Conservation (phyloP, 2,113 vertebrate genomes). For the Odontophorus gujanensis region DNA sequence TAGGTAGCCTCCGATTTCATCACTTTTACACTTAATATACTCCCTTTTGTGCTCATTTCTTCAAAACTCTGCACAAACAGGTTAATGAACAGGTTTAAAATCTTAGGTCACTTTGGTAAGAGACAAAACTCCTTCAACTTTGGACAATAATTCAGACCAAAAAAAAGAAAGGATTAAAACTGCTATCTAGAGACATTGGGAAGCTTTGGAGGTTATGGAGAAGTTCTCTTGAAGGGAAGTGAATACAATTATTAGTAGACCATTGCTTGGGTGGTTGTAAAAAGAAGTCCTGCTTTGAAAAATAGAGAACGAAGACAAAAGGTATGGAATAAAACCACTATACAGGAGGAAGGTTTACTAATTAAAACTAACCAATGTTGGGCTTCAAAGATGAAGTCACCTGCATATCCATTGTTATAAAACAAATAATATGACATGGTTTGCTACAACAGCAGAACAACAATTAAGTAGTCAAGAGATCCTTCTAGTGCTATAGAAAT, state of each 20-base stretch:
- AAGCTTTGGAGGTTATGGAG: neutral
- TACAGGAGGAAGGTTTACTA: neutral
- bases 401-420: neutral
- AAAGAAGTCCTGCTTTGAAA: neutral
- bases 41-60: neutral
- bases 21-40: neutral
- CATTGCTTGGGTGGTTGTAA: neutral
- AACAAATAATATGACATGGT: accelerated
- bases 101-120: neutral
- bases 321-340: neutral
- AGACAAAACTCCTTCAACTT: neutral
- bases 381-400: neutral
- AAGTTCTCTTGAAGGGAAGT: neutral
- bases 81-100: neutral
- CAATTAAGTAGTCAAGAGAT: neutral
- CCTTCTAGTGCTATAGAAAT: neutral
- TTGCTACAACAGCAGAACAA: neutral
- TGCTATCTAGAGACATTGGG: neutral
- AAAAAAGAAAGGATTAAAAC: neutral
- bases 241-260: neutral
- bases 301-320: neutral
- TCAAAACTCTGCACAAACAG: neutral
- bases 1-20: neutral
- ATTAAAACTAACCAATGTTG: neutral
- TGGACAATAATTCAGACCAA: neutral